Conservation (phyloP, 2,888 invertebrate genomes). For the Drosophila anceps region DNA sequence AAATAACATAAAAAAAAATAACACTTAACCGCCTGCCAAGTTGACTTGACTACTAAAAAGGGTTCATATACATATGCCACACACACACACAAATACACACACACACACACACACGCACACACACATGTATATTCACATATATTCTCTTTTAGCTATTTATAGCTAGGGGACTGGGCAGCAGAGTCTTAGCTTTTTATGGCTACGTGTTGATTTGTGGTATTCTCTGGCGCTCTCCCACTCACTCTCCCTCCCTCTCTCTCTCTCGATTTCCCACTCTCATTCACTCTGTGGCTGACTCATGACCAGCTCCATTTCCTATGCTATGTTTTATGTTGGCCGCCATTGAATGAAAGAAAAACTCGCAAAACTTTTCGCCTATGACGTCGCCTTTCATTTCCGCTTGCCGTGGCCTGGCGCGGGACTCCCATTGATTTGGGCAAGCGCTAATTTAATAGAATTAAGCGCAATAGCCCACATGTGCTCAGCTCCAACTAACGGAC, state of each 20-base stretch:
- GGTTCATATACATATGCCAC: slow-evolving; percentile 32
- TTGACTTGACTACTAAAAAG: slow-evolving; percentile 46
- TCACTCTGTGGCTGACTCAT: slow-evolving; percentile 40
- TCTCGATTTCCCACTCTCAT: neutral
- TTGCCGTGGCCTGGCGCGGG: slow-evolving; percentile 7
- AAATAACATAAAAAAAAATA: slow-evolving; percentile 24
- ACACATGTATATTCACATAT: neutral
- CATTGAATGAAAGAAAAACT: slow-evolving; percentile 35
- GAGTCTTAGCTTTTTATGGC: slow-evolving; percentile 38
- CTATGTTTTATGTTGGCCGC: slow-evolving; percentile 44
- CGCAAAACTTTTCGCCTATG: slow-evolving; percentile 30
- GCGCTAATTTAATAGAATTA: slow-evolving; percentile 70
- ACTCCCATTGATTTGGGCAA: slow-evolving; percentile 55
- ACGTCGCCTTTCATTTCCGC: slow-evolving; percentile 61
- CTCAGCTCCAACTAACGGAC: neutral
- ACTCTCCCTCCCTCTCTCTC: neutral
- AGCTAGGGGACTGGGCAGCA: slow-evolving; percentile 28
- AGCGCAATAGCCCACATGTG: slow-evolving; percentile 23
- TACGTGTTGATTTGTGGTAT: slow-evolving; percentile 69
- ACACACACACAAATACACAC: neutral
- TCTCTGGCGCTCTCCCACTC: neutral
- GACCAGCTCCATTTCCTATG: slow-evolving; percentile 51
- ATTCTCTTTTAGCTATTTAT: slow-evolving; percentile 34
- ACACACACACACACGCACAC: neutral
- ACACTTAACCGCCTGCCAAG: slow-evolving; percentile 24